Conservation (phyloP, 2,797 vertebrate genomes). For the Enteromius afrohamiltoni region DNA sequence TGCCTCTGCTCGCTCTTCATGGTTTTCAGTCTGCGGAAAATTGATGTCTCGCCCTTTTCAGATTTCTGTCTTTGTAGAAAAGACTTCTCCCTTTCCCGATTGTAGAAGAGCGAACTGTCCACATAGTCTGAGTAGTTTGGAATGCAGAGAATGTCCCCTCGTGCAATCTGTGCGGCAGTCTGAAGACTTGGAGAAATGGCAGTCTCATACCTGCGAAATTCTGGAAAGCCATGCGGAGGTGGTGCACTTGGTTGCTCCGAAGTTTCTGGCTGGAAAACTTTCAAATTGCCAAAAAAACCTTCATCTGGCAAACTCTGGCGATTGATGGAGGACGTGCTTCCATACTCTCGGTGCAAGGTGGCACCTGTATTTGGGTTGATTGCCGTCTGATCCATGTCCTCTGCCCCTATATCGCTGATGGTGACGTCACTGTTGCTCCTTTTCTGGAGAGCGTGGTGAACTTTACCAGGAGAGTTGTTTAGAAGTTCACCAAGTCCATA, state of each 20-base stretch:
- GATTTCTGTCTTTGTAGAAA: conserved; percentile 81
- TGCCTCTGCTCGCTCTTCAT: conserved; percentile 82
- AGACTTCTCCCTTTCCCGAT: conserved; percentile 79
- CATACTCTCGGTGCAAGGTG: conserved; percentile 83
- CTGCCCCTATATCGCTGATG: conserved; percentile 85
- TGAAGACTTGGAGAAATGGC: conserved; percentile 83
- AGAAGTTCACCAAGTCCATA: conserved; percentile 80
- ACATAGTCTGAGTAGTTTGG: conserved; percentile 81
- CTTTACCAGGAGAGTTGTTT: conserved; percentile 78
- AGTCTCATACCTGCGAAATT: conserved; percentile 78
- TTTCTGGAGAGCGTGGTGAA: conserved; percentile 82
- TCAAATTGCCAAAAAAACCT: conserved; percentile 76
- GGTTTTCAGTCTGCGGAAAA: conserved; percentile 82
- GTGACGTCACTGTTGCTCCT: conserved; percentile 89
- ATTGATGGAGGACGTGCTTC: conserved; percentile 87
- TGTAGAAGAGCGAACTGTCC: conserved; percentile 79
- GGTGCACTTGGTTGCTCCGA: conserved; percentile 75
- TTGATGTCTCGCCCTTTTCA: conserved; percentile 80
- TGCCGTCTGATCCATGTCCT: conserved; percentile 83
- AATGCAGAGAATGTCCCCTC: conserved; percentile 82
- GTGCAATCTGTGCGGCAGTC: conserved; percentile 82
- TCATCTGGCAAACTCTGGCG: conserved; percentile 81
- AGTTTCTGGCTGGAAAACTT: conserved; percentile 71
- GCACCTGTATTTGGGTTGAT: conserved; percentile 86
- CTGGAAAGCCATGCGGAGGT: conserved; percentile 75